Base-by-base conservation (phyloP, 2,888 invertebrate species). In the Byasa hedistus region DNA sequence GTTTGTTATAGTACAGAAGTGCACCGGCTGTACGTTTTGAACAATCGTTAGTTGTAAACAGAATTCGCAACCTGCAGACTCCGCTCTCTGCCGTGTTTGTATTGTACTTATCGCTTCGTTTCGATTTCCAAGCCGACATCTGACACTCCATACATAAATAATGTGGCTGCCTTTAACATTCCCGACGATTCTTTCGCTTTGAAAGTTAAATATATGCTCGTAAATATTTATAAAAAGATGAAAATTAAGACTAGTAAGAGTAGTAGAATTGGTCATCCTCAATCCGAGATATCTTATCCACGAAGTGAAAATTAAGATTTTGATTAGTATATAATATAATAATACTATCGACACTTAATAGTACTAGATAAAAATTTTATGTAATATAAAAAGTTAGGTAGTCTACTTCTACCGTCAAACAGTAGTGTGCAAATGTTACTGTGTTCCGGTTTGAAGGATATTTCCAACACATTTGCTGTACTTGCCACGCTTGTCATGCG, bases 51-150 rank as follows among this genome's bases (percentile, higher is more conserved):
- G 23, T 21, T 51, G 3, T 52, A 8, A 55, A 23, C 55, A 39
- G 70, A 65, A 66, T 71, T 69, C 73, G 75, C 70, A 71, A 76
- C 77, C 80, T 76, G 73, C 76, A 73, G 81, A 83, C 81, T 79
- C 74, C 76, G 77, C 76, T 81, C 84, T 80, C 79, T 83, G 76
- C 81, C 79, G 80, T 76, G 78, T 78, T 79, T 78, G 82, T 44
- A 44, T 79, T 78, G 82, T 80, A 73, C 73, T 75, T 78, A 79
- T 80, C 81, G 79, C 81, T 78, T 76, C 77, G 76, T 76, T 82
- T 78, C 80, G 79, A 81, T 81, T 82, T 79, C 78, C 75, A 70
- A 70, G 75, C 77, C 76, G 79, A 78, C 77, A 78, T 76, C 77
- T 76, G 79, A 79, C 76, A 75, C 73, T 74, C 76, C 78, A 76